A percentile compares a stretch with the other conserved stretches of the same genome.
Conservation (phyloP, 2,888 invertebrate species). For the Luperina testacea region DNA sequence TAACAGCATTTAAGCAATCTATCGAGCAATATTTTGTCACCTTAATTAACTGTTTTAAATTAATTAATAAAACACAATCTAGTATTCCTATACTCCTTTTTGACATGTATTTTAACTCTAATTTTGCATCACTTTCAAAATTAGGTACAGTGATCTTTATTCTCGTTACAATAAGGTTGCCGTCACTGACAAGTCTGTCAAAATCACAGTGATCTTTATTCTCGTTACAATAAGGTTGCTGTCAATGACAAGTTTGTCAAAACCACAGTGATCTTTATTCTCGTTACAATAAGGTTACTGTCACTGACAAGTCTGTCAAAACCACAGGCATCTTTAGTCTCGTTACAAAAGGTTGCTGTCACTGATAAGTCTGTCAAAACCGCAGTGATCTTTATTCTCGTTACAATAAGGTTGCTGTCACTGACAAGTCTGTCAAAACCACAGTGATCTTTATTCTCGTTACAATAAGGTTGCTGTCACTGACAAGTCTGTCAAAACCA, state of each 20-base stretch:
- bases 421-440: too few species aligned
- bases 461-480: too few species aligned
- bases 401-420: neutral
- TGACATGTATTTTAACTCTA: too few species aligned
- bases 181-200: too few species aligned
- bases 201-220: too few species aligned
- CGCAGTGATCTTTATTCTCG: neutral
- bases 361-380: too few species aligned
- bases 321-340: neutral
- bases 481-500: too few species aligned
- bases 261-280: neutral
- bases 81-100: neutral
- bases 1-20: neutral
- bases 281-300: too few species aligned
- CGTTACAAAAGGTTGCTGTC: too few species aligned
- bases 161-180: too few species aligned
- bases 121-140: neutral
- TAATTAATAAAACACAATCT: neutral
- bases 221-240: neutral
- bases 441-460: neutral
- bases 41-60: neutral
- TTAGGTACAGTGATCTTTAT: neutral
- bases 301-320: too few species aligned
- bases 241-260: too few species aligned
- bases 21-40: neutral